These are phyloP conservation scores for Tachina fera DNA, from an alignment of 2,888 invertebrate species.

Conservation along the genomic window DNA sequence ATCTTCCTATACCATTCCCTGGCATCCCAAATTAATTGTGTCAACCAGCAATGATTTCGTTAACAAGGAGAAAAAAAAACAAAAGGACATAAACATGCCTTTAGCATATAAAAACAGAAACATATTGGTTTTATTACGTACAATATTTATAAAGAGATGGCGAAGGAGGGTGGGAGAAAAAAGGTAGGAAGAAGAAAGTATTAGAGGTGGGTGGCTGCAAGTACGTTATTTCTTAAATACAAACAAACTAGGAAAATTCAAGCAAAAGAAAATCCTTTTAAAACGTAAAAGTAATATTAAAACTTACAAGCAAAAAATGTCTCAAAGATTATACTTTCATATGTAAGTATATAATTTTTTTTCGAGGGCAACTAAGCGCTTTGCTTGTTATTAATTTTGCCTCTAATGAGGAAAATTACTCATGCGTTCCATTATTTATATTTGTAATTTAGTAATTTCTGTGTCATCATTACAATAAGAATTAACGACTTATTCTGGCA, in stretches of 20 bases:
- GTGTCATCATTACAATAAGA: no score
- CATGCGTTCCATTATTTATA: no score
- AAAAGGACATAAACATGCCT: slow-evolving; percentile 31
- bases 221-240: background rate
- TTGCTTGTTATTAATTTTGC: no score
- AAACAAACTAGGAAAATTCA: background rate
- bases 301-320: background rate
- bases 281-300: background rate
- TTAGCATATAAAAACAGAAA: slow-evolving; percentile 17
- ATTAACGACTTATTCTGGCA: no score
- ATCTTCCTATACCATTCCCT: background rate
- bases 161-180: background rate
- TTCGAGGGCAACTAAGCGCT: no score
- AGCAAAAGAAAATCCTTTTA: background rate
- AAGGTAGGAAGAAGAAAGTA: background rate
- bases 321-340: background rate
- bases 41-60: slow-evolving; percentile 10
- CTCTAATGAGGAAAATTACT: no score
- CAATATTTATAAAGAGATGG: background rate
- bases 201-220: background rate
- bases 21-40: slow-evolving; percentile 41
- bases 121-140: slow-evolving; percentile 23
- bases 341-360: no score
- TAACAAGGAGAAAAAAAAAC: slow-evolving; percentile 15
- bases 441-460: no score